Conservation (phyloP, 2,113 vertebrate genomes). For the Phyllostomus hastatus region DNA sequence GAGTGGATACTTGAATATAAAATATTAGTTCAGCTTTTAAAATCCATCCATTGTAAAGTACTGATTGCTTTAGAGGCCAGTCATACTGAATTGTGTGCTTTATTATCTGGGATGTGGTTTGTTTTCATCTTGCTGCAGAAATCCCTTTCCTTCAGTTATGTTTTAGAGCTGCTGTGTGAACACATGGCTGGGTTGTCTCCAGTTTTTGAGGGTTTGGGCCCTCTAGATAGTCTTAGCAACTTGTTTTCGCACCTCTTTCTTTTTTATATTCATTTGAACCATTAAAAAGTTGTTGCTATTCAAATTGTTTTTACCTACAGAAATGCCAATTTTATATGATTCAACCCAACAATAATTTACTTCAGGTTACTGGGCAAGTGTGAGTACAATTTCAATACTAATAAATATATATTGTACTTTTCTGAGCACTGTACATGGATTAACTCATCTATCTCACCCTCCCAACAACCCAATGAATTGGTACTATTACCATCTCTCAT, state of each 20-base stretch:
- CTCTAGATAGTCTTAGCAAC: neutral
- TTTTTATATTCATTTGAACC: neutral
- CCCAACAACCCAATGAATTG: neutral
- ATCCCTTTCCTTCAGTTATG: constrained; percentile 21
- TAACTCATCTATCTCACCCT: neutral
- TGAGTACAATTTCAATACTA: neutral
- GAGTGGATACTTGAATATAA: constrained; percentile 36
- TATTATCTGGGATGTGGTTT: constrained; percentile 51
- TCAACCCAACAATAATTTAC: constrained; percentile 4
- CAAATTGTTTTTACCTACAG: neutral
- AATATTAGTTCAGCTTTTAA: constrained; percentile 48
- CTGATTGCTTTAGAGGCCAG: constrained; percentile 27
- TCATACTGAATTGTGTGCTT: constrained; percentile 24
- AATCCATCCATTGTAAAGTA: constrained; percentile 45
- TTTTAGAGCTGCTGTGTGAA: neutral
- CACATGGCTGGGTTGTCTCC: neutral
- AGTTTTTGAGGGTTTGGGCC: neutral
- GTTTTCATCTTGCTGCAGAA: constrained; percentile 35
- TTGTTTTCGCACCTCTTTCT: neutral
- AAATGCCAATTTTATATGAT: constrained; percentile 4
- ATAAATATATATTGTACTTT: neutral
- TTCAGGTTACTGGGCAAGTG: neutral
- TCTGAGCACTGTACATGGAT: neutral
- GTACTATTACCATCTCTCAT: neutral
- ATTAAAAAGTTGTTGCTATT: neutral